Conservation (phyloP, 2,888 invertebrate species). For the Cyaniris semiargus region DNA sequence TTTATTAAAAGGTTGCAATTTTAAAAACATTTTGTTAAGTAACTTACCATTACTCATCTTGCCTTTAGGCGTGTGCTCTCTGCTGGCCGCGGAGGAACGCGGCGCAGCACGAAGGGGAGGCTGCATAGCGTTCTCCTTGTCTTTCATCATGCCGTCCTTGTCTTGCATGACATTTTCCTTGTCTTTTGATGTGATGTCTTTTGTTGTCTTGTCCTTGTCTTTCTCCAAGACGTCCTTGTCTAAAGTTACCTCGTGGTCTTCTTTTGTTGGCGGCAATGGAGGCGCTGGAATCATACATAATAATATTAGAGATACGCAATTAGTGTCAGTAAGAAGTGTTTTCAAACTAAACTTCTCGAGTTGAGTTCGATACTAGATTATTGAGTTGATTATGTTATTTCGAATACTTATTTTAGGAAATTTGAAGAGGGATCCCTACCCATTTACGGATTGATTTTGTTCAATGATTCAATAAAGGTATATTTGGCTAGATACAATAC, state of each 20-base stretch:
- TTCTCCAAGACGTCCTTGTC: slow-evolving; percentile 1
- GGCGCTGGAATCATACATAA: neutral
- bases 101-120: slow-evolving; percentile 48
- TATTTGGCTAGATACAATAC: too few relatives aligned
- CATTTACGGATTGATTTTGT: too few relatives aligned
- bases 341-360: too few relatives aligned
- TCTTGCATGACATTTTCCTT: slow-evolving; percentile 44
- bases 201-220: slow-evolving; percentile 49
- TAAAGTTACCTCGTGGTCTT: neutral
- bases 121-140: slow-evolving; percentile 56
- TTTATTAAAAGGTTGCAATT: too few relatives aligned
- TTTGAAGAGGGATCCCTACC: too few relatives aligned
- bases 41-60: slow-evolving; percentile 43
- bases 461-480: too few relatives aligned
- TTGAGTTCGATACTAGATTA: too few relatives aligned
- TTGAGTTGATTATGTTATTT: too few relatives aligned
- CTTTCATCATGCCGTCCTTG: slow-evolving; percentile 34
- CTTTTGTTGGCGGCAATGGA: neutral
- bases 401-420: too few relatives aligned
- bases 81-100: slow-evolving; percentile 44
- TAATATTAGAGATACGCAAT: too few relatives aligned
- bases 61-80: slow-evolving; percentile 57
- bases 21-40: too few relatives aligned
- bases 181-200: slow-evolving; percentile 34
- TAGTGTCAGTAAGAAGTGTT: too few relatives aligned